phyloP scores from a whole-genome alignment of 2,797 vertebrate species.

The Chromis chromis region DNA sequence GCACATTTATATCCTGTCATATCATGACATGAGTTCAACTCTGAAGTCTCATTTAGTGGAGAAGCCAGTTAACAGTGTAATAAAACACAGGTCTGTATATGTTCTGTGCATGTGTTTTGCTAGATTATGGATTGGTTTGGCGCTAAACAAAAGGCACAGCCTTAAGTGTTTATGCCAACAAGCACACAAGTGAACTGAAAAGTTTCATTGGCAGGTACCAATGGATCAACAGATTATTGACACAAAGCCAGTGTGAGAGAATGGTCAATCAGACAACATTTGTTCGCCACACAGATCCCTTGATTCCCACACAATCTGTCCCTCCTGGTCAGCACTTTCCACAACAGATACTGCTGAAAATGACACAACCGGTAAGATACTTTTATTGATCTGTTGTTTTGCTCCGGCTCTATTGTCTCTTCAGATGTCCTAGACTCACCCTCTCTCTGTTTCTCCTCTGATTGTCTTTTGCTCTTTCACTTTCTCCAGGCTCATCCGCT shows the following conservation, averaged over 20 bases:
- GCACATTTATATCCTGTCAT: slow-evolving; percentile 41
- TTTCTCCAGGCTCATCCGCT: slow-evolving; percentile 18
- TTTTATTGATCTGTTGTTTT: slow-evolving; percentile 66
- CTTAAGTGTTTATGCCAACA: slow-evolving; percentile 22
- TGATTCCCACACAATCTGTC: slow-evolving; percentile 54
- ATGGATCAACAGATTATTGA: slow-evolving; percentile 55
- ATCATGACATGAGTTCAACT: slow-evolving; percentile 28
- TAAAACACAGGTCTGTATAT: slow-evolving; percentile 13
- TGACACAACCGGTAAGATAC: slow-evolving; percentile 57
- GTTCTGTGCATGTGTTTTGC: slow-evolving; percentile 15
- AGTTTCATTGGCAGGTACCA: slow-evolving; percentile 30
- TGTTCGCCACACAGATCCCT: slow-evolving; percentile 63
- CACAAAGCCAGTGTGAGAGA: slow-evolving; percentile 29
- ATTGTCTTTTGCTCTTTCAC: slow-evolving; percentile 31
- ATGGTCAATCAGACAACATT: slow-evolving; percentile 57
- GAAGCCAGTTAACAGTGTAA: slow-evolving; percentile 30
- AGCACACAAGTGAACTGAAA: slow-evolving; percentile 16
- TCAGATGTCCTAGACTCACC: slow-evolving; percentile 41
- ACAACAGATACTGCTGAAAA: slow-evolving; percentile 48
- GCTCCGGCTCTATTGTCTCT: slow-evolving; percentile 42
- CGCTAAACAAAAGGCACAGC: slow-evolving; percentile 21
- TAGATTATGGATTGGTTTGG: slow-evolving; percentile 34
- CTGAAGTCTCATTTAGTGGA: slow-evolving; percentile 17
- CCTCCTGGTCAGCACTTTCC: slow-evolving; percentile 64
- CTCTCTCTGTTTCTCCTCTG: slow-evolving; percentile 21